Base-by-base conservation (phyloP, 1,140 invertebrate species). In the Scaptomyza pallida region DNA sequence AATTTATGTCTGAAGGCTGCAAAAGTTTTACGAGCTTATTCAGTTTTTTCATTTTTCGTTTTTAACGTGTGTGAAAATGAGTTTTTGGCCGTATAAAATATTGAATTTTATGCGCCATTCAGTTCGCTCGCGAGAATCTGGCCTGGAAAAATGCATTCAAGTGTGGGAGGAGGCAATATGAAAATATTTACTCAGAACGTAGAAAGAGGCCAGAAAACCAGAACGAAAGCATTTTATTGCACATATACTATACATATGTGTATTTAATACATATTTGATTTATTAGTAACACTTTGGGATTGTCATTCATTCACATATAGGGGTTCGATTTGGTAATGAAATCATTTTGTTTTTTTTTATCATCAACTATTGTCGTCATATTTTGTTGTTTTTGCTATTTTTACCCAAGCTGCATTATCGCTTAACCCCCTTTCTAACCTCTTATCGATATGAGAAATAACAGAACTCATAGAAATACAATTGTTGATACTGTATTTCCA, bases 361-460 rank as follows among this genome's bases (percentile, higher is more conserved):
- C 33, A 37, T 37, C 4, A n/a, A 12, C 12, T 3, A 44, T 30
- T 30, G 8, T 40, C 33, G 33, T 40, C 12, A 52, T n/a, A n/a
- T 37, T 52, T 40, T 17, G 10, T 9, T 26, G 1, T 12, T 23
- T 16, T 47, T 50, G 30, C 44, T 50, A 17, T 61, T 40, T 41
- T 19, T 61, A 30, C 19, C 37, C 8, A 41, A 19, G 19, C 37
- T 23, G 13, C 37, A 26, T 43, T 55, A 55, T 55, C 52, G 52
- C 37, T 26, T 43, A 43, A 17, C 21, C 47, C 45, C 35, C 47
- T 8, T 6, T 9, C 8, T 19, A 40, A 37, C 5, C 16, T 23
- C 23, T 41, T 61, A 45, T 61, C 41, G 65, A 54, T 69, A 69
- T 63, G 59, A 63, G 50, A 63, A 15, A 62, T 51, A 40, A 40